A percentile compares a stretch with the other conserved stretches of the same genome.
Evolutionary conservation across 2,113 vertebrate genomes (phyloP).

Genomic region (Actinemys pallida): DNA sequence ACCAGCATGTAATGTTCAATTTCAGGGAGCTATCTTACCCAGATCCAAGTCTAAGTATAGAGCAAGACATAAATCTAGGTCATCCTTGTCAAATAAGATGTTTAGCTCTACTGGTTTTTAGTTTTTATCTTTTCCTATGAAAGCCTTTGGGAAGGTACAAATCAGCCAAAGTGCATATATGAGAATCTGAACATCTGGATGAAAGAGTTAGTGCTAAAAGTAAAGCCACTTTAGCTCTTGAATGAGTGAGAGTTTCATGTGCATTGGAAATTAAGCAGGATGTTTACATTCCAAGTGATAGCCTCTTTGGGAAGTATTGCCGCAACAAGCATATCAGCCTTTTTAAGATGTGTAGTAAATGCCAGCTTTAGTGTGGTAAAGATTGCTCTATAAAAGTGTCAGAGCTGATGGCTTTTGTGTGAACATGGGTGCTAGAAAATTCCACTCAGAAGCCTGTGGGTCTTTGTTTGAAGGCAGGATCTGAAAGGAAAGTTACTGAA

Average conservation of each 20-base stretch:
- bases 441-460: background rate
- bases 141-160: background rate
- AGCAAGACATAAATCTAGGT: background rate
- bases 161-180: background rate
- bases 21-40: background rate
- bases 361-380: background rate
- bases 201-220: background rate
- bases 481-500: background rate
- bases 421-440: rapidly evolving
- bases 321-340: rapidly evolving
- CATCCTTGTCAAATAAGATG: background rate
- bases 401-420: rapidly evolving
- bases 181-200: background rate
- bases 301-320: background rate
- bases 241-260: background rate
- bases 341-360: rapidly evolving
- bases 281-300: background rate
- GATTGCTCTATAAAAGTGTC: background rate
- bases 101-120: rapidly evolving
- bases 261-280: background rate
- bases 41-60: rapidly evolving
- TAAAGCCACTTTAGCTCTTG: background rate
- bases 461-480: rapidly evolving
- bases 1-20: rapidly evolving
- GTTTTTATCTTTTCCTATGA: background rate